These are phyloP conservation scores for Rhabdomys dilectus DNA, from an alignment of 2,113 vertebrate genomes.

Conservation along the genomic window DNA sequence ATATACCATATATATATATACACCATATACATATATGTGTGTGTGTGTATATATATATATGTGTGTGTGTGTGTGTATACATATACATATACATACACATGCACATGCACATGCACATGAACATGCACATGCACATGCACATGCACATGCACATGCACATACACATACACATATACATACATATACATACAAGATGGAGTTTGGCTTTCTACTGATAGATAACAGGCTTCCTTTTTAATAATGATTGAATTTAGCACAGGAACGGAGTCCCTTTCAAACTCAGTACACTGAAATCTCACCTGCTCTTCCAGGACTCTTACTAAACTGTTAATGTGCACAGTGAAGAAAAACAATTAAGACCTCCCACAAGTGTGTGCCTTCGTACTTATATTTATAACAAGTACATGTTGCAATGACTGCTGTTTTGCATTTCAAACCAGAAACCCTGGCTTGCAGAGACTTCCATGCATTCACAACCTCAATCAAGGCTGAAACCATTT, in stretches of 20 bases:
- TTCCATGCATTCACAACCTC: slow-evolving; percentile 42
- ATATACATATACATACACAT: too few relatives aligned
- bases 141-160: too few relatives aligned
- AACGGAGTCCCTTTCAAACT: slow-evolving; percentile 58
- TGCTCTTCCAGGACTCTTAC: slow-evolving; percentile 47
- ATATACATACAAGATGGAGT: background rate
- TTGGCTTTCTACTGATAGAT: slow-evolving; percentile 37
- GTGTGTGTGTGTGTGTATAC: too few relatives aligned
- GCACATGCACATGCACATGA: too few relatives aligned
- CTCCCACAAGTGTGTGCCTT: slow-evolving; percentile 48
- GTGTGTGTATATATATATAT: too few relatives aligned
- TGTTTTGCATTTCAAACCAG: slow-evolving; percentile 72
- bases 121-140: too few relatives aligned
- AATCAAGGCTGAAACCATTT: slow-evolving; percentile 52
- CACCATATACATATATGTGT: too few relatives aligned
- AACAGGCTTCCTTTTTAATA: slow-evolving; percentile 66
- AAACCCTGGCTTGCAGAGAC: slow-evolving; percentile 9
- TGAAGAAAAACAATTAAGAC: slow-evolving; percentile 67
- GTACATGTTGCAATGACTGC: slow-evolving; percentile 39
- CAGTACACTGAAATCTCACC: slow-evolving; percentile 63
- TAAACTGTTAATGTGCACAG: slow-evolving; percentile 36
- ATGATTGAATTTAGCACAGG: slow-evolving; percentile 56
- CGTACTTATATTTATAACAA: slow-evolving; percentile 51
- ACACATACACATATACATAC: too few relatives aligned
- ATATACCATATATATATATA: too few relatives aligned